phyloP scores from a whole-genome alignment of 2,113 vertebrate genomes.

The Cyprinus carpio region DNA sequence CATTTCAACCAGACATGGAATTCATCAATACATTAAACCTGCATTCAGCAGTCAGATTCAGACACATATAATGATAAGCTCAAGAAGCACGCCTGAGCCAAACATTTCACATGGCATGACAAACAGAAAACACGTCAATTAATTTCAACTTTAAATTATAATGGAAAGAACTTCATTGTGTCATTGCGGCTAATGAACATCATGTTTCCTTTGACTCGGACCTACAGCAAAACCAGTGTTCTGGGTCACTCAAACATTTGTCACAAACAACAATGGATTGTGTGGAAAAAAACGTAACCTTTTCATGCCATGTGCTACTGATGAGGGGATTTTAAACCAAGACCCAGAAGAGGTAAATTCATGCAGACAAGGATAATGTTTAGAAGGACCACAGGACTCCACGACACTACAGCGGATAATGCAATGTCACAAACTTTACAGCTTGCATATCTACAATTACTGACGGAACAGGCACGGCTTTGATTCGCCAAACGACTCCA shows the following conservation, averaged over 20 bases:
- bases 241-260: neutral
- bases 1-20: conserved; percentile 28
- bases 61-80: conserved; percentile 32
- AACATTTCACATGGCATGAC: conserved; percentile 22
- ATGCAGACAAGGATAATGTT: conserved; percentile 28
- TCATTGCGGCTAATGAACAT: neutral
- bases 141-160: neutral
- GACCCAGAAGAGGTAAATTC: conserved; percentile 7
- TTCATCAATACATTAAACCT: conserved; percentile 30
- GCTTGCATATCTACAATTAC: conserved; percentile 14
- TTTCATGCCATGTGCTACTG: conserved; percentile 3
- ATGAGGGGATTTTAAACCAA: neutral
- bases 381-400: conserved; percentile 22
- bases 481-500: neutral
- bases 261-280: neutral
- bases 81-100: neutral
- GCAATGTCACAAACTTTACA: neutral
- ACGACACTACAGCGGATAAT: neutral
- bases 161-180: neutral
- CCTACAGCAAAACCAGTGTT: neutral
- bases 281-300: neutral
- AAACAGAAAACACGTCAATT: neutral
- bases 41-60: conserved; percentile 27
- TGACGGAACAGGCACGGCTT: conserved; percentile 4
- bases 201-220: neutral